Percentiles rank a stretch among this genome's conserved stretches.
phyloP scores from a whole-genome alignment of 2,888 invertebrate genomes.

The Acronicta aceris region DNA sequence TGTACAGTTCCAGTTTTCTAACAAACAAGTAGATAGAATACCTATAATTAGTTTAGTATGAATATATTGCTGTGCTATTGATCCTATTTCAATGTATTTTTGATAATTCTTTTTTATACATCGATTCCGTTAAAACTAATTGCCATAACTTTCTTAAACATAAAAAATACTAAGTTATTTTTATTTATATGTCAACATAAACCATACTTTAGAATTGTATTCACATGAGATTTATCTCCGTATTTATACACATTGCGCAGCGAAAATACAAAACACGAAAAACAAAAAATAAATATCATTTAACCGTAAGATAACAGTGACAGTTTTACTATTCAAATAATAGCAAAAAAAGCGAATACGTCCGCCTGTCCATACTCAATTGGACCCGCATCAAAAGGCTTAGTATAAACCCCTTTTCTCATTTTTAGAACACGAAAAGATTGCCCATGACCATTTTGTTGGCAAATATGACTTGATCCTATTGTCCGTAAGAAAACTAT shows the following conservation, averaged over 20 bases:
- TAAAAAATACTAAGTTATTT: no score
- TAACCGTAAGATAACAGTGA: constrained; percentile 77
- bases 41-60: constrained; percentile 71
- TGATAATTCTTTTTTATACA: no score
- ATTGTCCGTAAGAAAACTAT: constrained; percentile 68
- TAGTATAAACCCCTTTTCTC: constrained; percentile 85
- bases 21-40: constrained; percentile 61
- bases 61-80: constrained; percentile 55
- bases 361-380: constrained; percentile 85
- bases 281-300: constrained; percentile 81
- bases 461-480: constrained; percentile 84
- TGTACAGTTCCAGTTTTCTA: constrained; percentile 71
- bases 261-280: constrained; percentile 60
- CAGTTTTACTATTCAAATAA: constrained; percentile 86
- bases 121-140: no score
- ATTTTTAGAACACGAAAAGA: constrained; percentile 85
- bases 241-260: constrained; percentile 40
- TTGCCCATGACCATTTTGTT: constrained; percentile 84
- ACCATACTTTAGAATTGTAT: neutral
- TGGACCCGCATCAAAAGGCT: constrained; percentile 88
- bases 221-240: constrained; percentile 17
- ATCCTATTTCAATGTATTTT: neutral
- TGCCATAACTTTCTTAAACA: no score
- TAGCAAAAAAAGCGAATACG: constrained; percentile 84
- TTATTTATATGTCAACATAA: no score